A percentile compares a stretch with the other conserved stretches of the same genome.
phyloP scores from a whole-genome alignment of 2,888 invertebrate genomes.

The Hirtodrosophila alboralis region DNA sequence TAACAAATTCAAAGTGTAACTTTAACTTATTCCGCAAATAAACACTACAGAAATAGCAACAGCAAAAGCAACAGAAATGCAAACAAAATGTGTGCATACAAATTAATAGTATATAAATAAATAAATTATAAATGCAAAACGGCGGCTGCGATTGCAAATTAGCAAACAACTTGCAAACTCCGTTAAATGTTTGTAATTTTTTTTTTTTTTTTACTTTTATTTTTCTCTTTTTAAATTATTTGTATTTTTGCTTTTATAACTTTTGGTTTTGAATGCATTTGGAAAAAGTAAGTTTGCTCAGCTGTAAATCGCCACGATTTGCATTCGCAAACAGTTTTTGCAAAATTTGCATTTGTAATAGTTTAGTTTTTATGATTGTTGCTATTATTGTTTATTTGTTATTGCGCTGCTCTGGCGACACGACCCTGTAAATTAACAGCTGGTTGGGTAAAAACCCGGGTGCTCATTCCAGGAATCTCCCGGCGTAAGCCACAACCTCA shows the following conservation, averaged over 20 bases:
- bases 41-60: background rate
- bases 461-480: constrained; percentile 46
- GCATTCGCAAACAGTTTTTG: constrained; percentile 25
- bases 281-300: constrained; percentile 41
- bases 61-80: too few species aligned
- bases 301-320: constrained; percentile 19
- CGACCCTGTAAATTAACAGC: constrained; percentile 29
- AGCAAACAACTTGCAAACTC: constrained; percentile 36
- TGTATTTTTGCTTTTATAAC: too few species aligned
- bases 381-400: constrained; percentile 22
- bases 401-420: constrained; percentile 9
- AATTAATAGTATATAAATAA: constrained; percentile 13
- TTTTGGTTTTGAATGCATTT: constrained; percentile 38
- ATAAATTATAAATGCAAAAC: constrained; percentile 50
- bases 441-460: constrained; percentile 28
- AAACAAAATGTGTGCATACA: constrained; percentile 1
- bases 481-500: constrained; percentile 20
- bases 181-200: constrained; percentile 21
- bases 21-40: constrained; percentile 7
- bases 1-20: constrained; percentile 1
- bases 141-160: constrained; percentile 13
- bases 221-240: too few species aligned
- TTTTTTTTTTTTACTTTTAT: constrained; percentile 7
- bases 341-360: constrained; percentile 28
- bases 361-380: constrained; percentile 11